Base-by-base conservation (phyloP, 2,888 invertebrate species). In the Hirtodrosophila alboralis region DNA sequence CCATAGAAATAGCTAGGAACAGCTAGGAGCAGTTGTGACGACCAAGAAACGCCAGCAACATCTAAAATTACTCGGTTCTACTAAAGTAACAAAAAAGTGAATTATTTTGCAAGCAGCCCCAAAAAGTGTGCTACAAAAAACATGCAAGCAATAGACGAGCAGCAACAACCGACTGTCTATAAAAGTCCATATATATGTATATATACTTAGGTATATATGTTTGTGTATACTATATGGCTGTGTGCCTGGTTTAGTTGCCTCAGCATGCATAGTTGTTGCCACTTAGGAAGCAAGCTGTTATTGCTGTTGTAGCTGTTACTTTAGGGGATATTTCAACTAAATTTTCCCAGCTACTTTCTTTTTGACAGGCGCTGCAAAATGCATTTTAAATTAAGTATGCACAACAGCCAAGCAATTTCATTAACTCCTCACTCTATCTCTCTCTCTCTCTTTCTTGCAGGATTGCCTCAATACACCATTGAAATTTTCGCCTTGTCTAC, bases 401-500 rank as follows among this genome's bases (percentile, higher is more conserved):
- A n/a, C 26, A n/a, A 28, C 18, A 45, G 48, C 45, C 45, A 52
- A 31, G 12, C 57, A 36, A 54, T 49, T 75, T 33, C 33, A 56
- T 74, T 68, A 53, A 58, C 53, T 41, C 28, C 13, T 12, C 27
- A 28, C 34, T n/a, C n/a, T n/a, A n/a, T 16, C 23, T 36, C 9
- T 18, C 4, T 26, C 0, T 12, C 12, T 10, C 1, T 8, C 1
- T 14, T 1, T 5, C 0, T 21, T 40, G 9, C 90, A 95, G 93
- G 93, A 93, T 63, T 95, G 95, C 84, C 91, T 92, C 34, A 91
- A 92, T 28, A 91, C 91, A 0, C 91, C 91, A 64, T 90, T 74
- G 23, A 52, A 91, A 4, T 89, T 92, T 31, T 94, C 94, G 1
- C 93, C 94, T 13, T 97, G 96, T 89, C 91, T 93, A 65, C 90